phyloP scores from a whole-genome alignment of 2,888 invertebrate species.

The Digitonthophagus gazella region DNA sequence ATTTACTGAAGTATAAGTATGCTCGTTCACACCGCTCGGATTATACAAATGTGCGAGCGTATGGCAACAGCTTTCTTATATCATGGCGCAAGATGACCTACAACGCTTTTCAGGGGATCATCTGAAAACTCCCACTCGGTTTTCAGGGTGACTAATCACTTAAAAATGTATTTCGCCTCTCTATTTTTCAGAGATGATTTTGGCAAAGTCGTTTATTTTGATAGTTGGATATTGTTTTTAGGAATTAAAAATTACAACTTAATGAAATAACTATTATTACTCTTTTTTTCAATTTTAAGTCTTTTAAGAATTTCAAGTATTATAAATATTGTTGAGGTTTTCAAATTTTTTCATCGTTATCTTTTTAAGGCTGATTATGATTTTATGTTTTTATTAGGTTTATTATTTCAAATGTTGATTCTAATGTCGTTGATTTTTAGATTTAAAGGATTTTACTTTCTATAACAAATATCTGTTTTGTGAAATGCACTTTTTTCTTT shows the following conservation, averaged over 20 bases:
- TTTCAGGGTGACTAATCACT: neutral
- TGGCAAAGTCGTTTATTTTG: neutral
- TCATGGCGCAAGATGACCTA: conserved; percentile 22
- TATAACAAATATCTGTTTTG: too few species aligned
- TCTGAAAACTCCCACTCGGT: conserved; percentile 1
- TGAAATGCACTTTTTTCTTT: too few species aligned
- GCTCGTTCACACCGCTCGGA: neutral
- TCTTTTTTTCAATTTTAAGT: too few species aligned
- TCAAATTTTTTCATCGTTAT: too few species aligned
- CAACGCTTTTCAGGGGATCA: conserved; percentile 11
- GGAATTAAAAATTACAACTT: neutral
- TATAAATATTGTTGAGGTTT: too few species aligned
- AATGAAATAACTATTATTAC: too few species aligned
- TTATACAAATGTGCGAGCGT: conserved; percentile 9
- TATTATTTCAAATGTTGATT: too few species aligned
- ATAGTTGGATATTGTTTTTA: neutral
- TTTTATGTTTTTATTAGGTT: too few species aligned
- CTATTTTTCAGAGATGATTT: neutral
- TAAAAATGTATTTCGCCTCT: neutral
- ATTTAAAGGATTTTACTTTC: too few species aligned
- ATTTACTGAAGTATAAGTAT: neutral
- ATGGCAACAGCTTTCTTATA: conserved; percentile 26
- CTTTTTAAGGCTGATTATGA: too few species aligned
- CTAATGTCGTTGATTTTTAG: too few species aligned
- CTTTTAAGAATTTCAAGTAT: too few species aligned